phyloP scores from a whole-genome alignment of 2,113 vertebrate species.

The Dipodomys stephensi region DNA sequence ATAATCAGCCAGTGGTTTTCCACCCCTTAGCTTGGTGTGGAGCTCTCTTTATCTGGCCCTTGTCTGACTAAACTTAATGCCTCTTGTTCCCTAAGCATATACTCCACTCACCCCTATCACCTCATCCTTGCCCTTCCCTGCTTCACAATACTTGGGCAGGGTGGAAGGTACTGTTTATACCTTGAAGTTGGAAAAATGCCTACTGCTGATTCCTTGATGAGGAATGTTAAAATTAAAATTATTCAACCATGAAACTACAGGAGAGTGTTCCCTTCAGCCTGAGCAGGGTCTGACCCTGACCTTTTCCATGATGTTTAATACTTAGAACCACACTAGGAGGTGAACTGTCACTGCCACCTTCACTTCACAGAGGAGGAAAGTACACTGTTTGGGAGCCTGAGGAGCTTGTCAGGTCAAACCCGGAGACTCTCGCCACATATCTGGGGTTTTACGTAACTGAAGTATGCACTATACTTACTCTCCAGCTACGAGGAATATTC shows the following conservation, averaged over 20 bases:
- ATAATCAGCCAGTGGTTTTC: background rate
- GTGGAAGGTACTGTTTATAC: background rate
- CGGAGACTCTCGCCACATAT: background rate
- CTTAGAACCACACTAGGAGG: background rate
- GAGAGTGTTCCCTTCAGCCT: background rate
- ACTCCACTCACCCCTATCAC: background rate
- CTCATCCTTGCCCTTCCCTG: background rate
- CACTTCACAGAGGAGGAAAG: background rate
- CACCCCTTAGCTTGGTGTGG: background rate
- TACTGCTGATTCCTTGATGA: background rate
- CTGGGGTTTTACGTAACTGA: background rate
- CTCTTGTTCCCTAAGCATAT: background rate
- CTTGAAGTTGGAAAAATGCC: background rate
- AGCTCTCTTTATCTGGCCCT: background rate
- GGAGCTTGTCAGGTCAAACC: background rate
- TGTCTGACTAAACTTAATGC: background rate
- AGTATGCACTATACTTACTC: background rate
- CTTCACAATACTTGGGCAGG: background rate
- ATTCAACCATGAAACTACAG: background rate
- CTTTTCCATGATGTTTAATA: background rate
- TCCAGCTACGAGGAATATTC: background rate
- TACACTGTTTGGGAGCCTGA: background rate
- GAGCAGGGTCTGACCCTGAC: background rate
- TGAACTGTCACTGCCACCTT: background rate
- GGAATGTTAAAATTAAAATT: slow-evolving; percentile 18